A percentile compares a stretch with the other conserved stretches of the same genome.
Evolutionary conservation across 2,113 vertebrate species (phyloP).

Genomic region (Rostratula benghalensis): DNA sequence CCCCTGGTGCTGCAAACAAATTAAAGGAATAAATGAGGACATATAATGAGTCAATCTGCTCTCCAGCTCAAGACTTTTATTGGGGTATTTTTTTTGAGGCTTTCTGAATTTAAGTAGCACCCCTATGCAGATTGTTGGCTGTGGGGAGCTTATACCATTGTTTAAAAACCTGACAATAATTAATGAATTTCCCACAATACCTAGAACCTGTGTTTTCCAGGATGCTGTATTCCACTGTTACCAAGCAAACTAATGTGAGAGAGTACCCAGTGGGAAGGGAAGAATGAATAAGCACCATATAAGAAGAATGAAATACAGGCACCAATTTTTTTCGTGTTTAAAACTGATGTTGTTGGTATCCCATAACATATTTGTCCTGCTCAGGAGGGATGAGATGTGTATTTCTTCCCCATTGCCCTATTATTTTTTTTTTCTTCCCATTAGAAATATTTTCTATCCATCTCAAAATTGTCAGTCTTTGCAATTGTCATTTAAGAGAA

Average conservation of each 20-base stretch:
- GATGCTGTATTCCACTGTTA: fast-evolving
- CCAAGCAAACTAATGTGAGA: neutral
- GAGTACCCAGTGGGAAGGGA: neutral
- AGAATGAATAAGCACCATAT: neutral
- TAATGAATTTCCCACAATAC: neutral
- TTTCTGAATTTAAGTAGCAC: neutral
- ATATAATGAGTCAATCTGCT: neutral
- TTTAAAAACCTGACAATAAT: neutral
- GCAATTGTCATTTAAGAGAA: neutral
- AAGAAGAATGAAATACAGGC: neutral
- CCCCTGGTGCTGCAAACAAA: neutral
- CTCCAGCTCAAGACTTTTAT: neutral
- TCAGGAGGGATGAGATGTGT: neutral
- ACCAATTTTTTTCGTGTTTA: no score
- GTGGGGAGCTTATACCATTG: neutral
- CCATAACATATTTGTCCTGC: neutral
- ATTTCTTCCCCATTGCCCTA: neutral
- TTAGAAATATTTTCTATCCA: neutral
- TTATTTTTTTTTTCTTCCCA: neutral
- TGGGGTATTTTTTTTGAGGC: neutral
- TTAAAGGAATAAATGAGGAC: neutral
- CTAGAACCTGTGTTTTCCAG: neutral
- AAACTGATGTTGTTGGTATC: fast-evolving
- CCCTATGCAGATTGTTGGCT: neutral
- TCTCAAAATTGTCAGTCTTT: neutral